These are phyloP conservation scores for Barypeithes pellucidus DNA, from an alignment of 2,888 invertebrate species.

Conservation along the genomic window DNA sequence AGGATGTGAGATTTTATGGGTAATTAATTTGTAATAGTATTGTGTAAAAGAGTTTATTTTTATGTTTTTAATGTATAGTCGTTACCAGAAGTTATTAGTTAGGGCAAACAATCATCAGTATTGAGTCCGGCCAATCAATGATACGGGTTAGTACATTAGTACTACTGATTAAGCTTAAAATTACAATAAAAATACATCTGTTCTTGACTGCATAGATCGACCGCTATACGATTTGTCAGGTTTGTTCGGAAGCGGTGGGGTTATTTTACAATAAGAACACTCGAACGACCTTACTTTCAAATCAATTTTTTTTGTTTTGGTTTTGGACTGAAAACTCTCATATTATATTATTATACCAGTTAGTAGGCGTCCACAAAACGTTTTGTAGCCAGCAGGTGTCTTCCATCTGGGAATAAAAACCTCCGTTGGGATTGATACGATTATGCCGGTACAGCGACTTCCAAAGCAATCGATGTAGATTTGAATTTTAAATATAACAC, in stretches of 20 bases:
- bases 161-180: too few relatives aligned
- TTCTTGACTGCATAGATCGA: too few relatives aligned
- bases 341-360: slow-evolving; percentile 11
- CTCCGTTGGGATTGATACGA: slow-evolving; percentile 44
- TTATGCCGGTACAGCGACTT: slow-evolving; percentile 44
- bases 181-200: too few relatives aligned
- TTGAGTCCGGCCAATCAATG: too few relatives aligned
- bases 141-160: too few relatives aligned
- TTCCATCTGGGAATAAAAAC: slow-evolving; percentile 34
- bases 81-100: neutral
- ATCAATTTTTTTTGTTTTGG: too few relatives aligned
- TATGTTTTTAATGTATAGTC: neutral
- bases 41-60: neutral
- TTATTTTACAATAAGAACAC: too few relatives aligned
- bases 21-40: neutral
- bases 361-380: slow-evolving; percentile 1
- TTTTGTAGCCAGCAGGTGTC: slow-evolving; percentile 23
- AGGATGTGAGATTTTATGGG: neutral
- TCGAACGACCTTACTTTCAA: too few relatives aligned
- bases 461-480: slow-evolving; percentile 48
- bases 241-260: too few relatives aligned
- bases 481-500: slow-evolving; percentile 53
- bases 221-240: too few relatives aligned
- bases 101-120: too few relatives aligned
- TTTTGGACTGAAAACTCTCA: too few relatives aligned